Base-by-base conservation (phyloP, 1,140 invertebrate genomes). In the Hirudo medicinalis region DNA sequence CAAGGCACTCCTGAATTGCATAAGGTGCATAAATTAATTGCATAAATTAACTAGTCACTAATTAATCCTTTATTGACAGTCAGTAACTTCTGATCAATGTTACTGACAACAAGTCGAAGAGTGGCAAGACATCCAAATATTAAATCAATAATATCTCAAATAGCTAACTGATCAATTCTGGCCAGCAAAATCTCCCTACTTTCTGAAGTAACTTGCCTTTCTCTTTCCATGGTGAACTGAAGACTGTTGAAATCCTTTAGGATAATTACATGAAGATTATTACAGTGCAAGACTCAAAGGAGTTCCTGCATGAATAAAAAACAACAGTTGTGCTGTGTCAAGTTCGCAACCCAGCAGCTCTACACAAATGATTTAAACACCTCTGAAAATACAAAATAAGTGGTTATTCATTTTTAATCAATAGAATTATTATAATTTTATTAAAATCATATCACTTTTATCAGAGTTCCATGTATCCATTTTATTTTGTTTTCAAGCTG, bases 161-260 rank as follows among this genome's bases (percentile, higher is more conserved):
- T 63, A 25, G 11, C 57, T 32, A 22, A 63, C 57, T 13, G 22
- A 63, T 63, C 29, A 63, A 63, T 63, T 32, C 29, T 22, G 9
- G 22, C 29, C 29, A 25, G 57, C 22, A 25, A 63, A 32, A 63
- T 25, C 29, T 63, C 57, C 19, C 29, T 63, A 63, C 29, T 63
- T 32, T 63, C 57, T 25, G 22, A 25, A 22, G 29, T 11, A 19
- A 63, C 57, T 2, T 13, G 6, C 57, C 57, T 63, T 15, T 63
- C 57, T 63, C 57, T 63, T 22, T 22, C 57, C 29, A 22, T 32
- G 29, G 9, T 11, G 57, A 63, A 63, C 19, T 63, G 57, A 15
- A 63, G 19, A 15, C 57, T n/a, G 57, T 63, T 63, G 29, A 63
- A 63, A 63, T 63, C 57, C 57, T 63, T 63, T 63, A 63, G 9